Evolutionary conservation across 2,113 vertebrate species (phyloP).

Genomic region (Sceloporus tristichus): DNA sequence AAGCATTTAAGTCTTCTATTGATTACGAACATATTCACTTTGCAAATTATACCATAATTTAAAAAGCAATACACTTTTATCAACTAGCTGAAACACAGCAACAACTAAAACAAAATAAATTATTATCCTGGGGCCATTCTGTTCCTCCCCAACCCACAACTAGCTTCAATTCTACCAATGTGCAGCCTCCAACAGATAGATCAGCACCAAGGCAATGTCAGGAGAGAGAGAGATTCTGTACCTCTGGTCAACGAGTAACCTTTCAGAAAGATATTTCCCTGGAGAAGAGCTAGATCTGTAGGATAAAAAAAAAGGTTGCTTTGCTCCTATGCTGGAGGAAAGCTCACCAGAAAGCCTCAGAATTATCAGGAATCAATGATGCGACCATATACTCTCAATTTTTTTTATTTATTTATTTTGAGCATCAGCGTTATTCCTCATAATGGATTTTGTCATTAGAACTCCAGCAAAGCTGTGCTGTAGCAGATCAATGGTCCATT

Average conservation of each 20-base stretch:
- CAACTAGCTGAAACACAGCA: too few relatives aligned
- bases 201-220: not conserved
- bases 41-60: too few relatives aligned
- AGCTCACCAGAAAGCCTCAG: not conserved
- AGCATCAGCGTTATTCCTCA: not conserved
- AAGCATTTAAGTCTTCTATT: not conserved
- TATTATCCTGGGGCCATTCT: too few relatives aligned
- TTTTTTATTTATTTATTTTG: too few relatives aligned
- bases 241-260: not conserved
- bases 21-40: not conserved
- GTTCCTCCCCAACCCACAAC: not conserved
- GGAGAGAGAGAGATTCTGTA: not conserved
- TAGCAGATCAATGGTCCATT: constrained; percentile 12
- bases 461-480: constrained; percentile 8
- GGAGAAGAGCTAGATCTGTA: not conserved
- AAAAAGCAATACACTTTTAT: too few relatives aligned
- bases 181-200: not conserved
- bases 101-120: too few relatives aligned
- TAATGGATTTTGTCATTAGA: not conserved
- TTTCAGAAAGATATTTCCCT: too few relatives aligned
- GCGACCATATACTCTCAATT: not conserved
- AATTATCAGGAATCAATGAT: not conserved
- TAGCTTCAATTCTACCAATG: not conserved
- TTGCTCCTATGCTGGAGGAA: too few relatives aligned
- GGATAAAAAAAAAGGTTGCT: not conserved